Conservation (phyloP, 2,113 vertebrate species). For the Colistium nudipinnis region DNA sequence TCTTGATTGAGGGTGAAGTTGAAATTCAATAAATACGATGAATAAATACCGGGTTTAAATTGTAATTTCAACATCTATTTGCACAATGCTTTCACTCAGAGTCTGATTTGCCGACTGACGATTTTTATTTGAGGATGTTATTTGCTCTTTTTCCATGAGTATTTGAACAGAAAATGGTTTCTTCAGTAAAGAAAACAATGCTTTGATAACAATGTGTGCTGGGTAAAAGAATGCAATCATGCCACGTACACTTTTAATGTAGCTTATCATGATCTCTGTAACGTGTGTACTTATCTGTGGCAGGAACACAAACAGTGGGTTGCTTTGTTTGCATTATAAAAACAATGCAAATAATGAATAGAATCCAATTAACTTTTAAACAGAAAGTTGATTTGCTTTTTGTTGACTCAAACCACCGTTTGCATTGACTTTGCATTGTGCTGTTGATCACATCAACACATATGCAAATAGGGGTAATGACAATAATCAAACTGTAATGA, state of each 20-base stretch:
- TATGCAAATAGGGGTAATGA: conserved; percentile 3
- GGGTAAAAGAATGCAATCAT: background rate
- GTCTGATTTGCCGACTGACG: conserved; percentile 22
- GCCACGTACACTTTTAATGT: background rate
- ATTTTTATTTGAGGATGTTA: conserved; percentile 28
- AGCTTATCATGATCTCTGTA: background rate
- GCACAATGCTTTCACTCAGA: conserved; percentile 4
- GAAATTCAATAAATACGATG: background rate
- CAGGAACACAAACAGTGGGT: too few relatives aligned
- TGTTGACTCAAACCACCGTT: too few relatives aligned
- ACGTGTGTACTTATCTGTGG: too few relatives aligned
- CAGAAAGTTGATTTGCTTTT: too few relatives aligned
- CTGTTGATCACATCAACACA: conserved; percentile 10
- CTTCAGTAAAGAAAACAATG: background rate
- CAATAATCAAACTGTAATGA: too few relatives aligned
- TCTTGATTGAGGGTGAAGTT: background rate
- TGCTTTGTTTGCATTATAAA: background rate
- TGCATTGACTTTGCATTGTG: too few relatives aligned
- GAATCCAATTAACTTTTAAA: too few relatives aligned
- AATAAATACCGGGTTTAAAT: conserved; percentile 12
- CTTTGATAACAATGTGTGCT: background rate
- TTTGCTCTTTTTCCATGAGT: background rate
- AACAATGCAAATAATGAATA: background rate
- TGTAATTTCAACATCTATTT: conserved; percentile 25
- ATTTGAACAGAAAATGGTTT: conserved; percentile 14